A percentile compares a stretch with the other conserved stretches of the same genome.
phyloP scores from a whole-genome alignment of 2,113 vertebrate genomes.

The Leptosomus discolor region DNA sequence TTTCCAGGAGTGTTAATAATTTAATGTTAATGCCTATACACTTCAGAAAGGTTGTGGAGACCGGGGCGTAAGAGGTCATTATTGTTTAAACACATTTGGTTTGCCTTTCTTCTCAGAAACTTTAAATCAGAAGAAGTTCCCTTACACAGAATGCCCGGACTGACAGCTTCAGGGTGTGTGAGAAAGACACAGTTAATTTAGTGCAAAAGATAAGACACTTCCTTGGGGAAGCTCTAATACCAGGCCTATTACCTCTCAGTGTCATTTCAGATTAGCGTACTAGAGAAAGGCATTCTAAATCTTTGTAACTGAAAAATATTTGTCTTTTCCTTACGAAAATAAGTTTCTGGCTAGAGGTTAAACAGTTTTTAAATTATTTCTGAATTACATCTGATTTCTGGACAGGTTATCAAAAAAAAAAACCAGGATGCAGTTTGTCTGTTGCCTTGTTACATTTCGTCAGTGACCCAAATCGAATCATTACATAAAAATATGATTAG shows the following conservation, averaged over 20 bases:
- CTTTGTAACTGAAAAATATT: constrained; percentile 40
- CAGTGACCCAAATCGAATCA: neutral
- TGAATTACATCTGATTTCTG: constrained; percentile 6
- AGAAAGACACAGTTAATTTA: constrained; percentile 47
- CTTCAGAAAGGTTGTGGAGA: neutral
- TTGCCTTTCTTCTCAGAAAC: constrained; percentile 14
- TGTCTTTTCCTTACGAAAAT: constrained; percentile 1
- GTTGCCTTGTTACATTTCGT: neutral
- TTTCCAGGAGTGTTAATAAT: neutral
- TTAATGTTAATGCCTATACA: neutral
- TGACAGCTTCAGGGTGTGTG: constrained; percentile 35
- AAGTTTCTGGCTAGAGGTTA: constrained; percentile 12
- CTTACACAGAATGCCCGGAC: neutral
- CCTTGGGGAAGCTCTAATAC: constrained; percentile 27
- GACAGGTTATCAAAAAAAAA: neutral
- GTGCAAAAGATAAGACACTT: constrained; percentile 40
- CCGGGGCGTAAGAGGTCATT: neutral
- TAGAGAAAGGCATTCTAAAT: constrained; percentile 22
- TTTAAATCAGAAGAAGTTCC: constrained; percentile 24
- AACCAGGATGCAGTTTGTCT: neutral
- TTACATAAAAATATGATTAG: neutral
- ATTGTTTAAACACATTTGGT: constrained; percentile 8
- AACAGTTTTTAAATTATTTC: neutral
- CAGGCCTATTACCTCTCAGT: neutral
- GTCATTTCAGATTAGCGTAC: constrained; percentile 39